Base-by-base conservation (phyloP, 92 coral and sea anemone species). In the Umimayanthus kanabou region DNA sequence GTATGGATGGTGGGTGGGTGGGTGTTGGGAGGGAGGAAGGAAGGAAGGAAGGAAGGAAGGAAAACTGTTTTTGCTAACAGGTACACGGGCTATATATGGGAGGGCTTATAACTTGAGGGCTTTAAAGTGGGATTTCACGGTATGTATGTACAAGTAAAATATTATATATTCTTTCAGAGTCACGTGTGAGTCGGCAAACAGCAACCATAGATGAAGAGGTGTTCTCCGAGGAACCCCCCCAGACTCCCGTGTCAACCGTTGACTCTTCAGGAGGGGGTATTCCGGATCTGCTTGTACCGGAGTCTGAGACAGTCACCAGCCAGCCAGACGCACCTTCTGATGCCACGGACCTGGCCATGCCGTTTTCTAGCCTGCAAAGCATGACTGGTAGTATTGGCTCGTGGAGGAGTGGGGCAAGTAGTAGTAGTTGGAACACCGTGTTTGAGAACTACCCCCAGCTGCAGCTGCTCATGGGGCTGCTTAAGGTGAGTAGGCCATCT, bases 161-260 rank as follows among this genome's bases (percentile, higher is more conserved):
- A n/a, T 7, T 9, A 73, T 25, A 5, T 30, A 20, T 18, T 65
- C 66, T 67, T 23, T 14, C 87, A 95, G 98, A 90, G 39, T 95
- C 98, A 47, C 91, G 88, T 53, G 92, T 89, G 57, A 93, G 96
- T 77, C 85, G 86, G 64, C 98, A 95, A 80, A 89, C 94, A 47
- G 98, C 90, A 80, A 95, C 96, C 39, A 91, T 94, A 57, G 96
- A 95, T 81, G 98, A 95, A 90, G 96, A 93, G 70, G 98, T 95
- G 76, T 95, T 95, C 74, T 88, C 89, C 39, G 98, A 89, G 53
- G 87, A 83, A 83, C 78, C 79, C 2, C 85, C 79, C 2, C 89
- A 85, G 77, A 84, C 78, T 3, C 89, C 87, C 4, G 77, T 88
- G 16, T 50, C 92, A 73, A 57, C 71, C 13, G 71, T 80, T 30